phyloP scores from a whole-genome alignment of 2,797 vertebrate species.

The Pantherophis alleghaniensis region DNA sequence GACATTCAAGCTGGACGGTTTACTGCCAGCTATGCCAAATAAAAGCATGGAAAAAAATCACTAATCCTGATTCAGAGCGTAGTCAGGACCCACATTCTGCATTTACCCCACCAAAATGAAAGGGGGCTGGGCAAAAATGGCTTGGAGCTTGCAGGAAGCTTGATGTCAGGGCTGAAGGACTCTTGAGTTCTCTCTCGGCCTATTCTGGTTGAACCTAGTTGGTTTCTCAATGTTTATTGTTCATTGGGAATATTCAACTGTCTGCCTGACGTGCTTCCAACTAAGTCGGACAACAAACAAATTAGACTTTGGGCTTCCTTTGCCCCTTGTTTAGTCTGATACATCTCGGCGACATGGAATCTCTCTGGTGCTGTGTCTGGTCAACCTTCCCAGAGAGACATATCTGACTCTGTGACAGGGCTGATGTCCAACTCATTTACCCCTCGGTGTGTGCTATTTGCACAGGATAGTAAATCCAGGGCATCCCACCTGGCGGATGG shows the following conservation, averaged over 20 bases:
- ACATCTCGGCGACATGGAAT: too few species aligned
- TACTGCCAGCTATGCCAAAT: constrained; percentile 2
- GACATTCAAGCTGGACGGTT: neutral
- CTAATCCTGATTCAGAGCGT: neutral
- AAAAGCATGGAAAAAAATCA: neutral
- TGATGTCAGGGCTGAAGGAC: neutral
- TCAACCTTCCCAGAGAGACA: too few species aligned
- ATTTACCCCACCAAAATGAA: neutral
- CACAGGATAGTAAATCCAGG: too few species aligned
- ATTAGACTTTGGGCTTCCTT: too few species aligned
- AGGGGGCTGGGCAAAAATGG: neutral
- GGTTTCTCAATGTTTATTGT: neutral
- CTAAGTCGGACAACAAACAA: neutral
- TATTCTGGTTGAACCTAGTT: neutral
- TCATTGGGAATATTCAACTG: neutral
- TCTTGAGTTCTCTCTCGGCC: neutral
- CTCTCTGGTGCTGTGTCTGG: too few species aligned
- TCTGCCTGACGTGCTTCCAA: neutral
- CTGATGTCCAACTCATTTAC: neutral
- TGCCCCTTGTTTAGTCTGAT: neutral
- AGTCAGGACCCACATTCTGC: neutral
- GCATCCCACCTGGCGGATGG: too few species aligned
- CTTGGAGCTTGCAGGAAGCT: neutral
- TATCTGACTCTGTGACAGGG: neutral
- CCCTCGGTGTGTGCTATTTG: too few species aligned